These are phyloP conservation scores for Ara ararauna DNA, from an alignment of 2,797 vertebrate species.

Conservation along the genomic window DNA sequence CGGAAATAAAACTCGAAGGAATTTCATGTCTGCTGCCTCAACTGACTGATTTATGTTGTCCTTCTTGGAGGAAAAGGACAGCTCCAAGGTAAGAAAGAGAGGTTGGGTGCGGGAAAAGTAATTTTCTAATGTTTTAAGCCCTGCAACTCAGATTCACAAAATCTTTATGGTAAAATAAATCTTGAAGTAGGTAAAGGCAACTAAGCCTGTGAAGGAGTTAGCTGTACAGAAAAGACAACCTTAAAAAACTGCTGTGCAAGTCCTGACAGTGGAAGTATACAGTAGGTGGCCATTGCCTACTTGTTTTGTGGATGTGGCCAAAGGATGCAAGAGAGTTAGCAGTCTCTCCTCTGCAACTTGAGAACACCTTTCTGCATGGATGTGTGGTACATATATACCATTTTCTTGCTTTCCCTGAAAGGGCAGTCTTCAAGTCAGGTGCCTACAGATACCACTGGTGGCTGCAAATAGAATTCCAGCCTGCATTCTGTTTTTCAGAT, in stretches of 20 bases:
- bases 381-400: accelerated
- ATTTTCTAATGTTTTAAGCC: background rate
- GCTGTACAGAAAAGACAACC: background rate
- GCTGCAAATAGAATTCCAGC: background rate
- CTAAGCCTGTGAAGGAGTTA: background rate
- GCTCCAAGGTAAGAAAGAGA: background rate
- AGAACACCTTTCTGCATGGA: background rate
- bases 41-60: background rate
- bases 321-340: background rate
- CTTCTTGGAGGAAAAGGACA: background rate
- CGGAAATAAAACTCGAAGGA: background rate
- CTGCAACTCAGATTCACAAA: background rate
- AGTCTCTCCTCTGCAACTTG: accelerated
- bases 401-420: background rate
- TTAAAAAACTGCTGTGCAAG: background rate
- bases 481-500: background rate
- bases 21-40: background rate
- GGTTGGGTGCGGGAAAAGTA: background rate
- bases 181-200: background rate
- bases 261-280: background rate
- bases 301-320: background rate
- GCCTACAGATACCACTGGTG: background rate
- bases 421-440: background rate
- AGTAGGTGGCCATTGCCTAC: accelerated
- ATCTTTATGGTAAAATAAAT: background rate